Evolutionary conservation across 1,140 invertebrate species (phyloP).

Genomic region (Stenopsyche tienmushanensis): DNA sequence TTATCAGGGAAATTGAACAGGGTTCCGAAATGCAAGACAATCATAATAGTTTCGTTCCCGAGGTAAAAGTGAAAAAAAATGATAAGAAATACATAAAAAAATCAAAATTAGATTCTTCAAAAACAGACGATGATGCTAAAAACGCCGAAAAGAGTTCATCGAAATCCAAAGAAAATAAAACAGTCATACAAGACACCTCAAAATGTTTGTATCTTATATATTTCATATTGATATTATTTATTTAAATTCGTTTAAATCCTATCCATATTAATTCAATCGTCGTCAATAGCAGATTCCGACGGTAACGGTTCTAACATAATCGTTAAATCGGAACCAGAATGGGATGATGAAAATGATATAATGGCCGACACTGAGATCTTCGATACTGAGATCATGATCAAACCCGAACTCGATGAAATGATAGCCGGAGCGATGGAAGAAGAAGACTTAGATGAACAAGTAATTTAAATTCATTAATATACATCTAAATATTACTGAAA

Average conservation of each 20-base stretch:
- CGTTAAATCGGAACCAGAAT: slow-evolving; percentile 70
- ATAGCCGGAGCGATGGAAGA: slow-evolving; percentile 52
- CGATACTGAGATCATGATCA: slow-evolving; percentile 57
- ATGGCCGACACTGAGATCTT: slow-evolving; percentile 51
- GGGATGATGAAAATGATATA: slow-evolving; percentile 58
- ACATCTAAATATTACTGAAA: too few relatives aligned
- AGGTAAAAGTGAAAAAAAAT: slow-evolving; percentile 31
- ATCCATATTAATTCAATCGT: background rate
- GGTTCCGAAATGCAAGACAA: slow-evolving; percentile 21
- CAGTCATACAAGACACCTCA: background rate
- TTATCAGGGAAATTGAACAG: slow-evolving; percentile 17
- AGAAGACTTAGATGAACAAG: slow-evolving; percentile 42
- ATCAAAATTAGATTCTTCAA: slow-evolving; percentile 45
- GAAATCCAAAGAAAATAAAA: slow-evolving; percentile 45
- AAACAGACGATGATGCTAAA: slow-evolving; percentile 42
- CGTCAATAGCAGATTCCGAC: slow-evolving; percentile 32
- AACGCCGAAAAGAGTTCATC: slow-evolving; percentile 42
- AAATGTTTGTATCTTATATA: slow-evolving; percentile 18
- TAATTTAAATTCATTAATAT: slow-evolving; percentile 16
- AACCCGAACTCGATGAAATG: slow-evolving; percentile 54
- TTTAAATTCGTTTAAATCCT: background rate
- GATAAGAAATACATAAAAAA: slow-evolving; percentile 54
- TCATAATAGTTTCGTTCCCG: slow-evolving; percentile 21
- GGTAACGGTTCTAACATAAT: slow-evolving; percentile 47
- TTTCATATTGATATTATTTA: background rate